phyloP scores from a whole-genome alignment of 2,888 invertebrate genomes.

The Drosophila incognita region DNA sequence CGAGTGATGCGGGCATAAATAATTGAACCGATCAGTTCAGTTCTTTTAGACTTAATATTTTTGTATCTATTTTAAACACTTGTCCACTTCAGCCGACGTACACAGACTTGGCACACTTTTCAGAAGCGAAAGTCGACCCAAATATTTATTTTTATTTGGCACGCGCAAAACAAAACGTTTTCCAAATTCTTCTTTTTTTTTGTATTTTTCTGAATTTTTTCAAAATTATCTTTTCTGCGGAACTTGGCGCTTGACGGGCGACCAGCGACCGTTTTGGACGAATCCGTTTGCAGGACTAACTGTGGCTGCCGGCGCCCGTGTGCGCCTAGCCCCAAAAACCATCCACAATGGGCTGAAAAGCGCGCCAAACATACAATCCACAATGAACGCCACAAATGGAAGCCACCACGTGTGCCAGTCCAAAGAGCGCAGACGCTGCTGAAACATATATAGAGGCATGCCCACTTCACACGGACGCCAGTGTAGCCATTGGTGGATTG shows the following conservation, averaged over 20 bases:
- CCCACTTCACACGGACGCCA: slow-evolving; percentile 1
- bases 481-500: slow-evolving; percentile 19
- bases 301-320: slow-evolving; percentile 45
- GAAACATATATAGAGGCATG: not conserved
- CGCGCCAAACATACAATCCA: slow-evolving; percentile 57
- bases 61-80: slow-evolving; percentile 41
- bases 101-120: slow-evolving; percentile 35
- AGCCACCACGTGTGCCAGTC: slow-evolving; percentile 64
- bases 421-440: slow-evolving; percentile 29
- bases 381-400: slow-evolving; percentile 26
- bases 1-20: slow-evolving; percentile 37
- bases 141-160: slow-evolving; percentile 32
- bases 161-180: slow-evolving; percentile 7
- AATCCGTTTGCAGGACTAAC: slow-evolving; percentile 75
- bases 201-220: slow-evolving; percentile 11
- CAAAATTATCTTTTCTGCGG: not conserved
- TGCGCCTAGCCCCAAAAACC: slow-evolving; percentile 25
- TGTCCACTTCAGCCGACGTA: slow-evolving; percentile 20
- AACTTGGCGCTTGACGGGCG: slow-evolving; percentile 11
- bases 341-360: slow-evolving; percentile 47
- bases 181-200: slow-evolving; percentile 10
- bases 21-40: slow-evolving; percentile 17
- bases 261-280: slow-evolving; percentile 61
- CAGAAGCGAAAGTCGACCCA: slow-evolving; percentile 15
- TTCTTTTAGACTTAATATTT: slow-evolving; percentile 3